phyloP scores from a whole-genome alignment of 2,888 invertebrate species.

The Noctua comes region DNA sequence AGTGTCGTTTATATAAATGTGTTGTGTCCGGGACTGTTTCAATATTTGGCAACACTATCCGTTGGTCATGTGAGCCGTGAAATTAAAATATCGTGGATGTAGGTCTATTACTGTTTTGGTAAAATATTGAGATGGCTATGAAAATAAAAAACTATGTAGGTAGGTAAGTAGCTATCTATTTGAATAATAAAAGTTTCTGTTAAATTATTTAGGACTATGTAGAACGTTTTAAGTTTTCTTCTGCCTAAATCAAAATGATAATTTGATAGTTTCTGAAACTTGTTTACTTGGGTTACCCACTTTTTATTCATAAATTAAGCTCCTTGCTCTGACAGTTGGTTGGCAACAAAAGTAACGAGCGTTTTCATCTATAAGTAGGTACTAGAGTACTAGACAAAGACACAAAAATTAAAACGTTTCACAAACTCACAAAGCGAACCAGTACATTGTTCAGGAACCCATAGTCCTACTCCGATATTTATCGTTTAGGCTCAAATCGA shows the following conservation, averaged over 20 bases:
- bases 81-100: slow-evolving; percentile 26
- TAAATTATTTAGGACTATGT: neutral
- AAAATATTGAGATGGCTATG: neutral
- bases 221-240: neutral
- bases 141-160: neutral
- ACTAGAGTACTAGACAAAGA: neutral
- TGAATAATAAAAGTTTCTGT: neutral
- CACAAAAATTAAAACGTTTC: no score
- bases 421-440: neutral
- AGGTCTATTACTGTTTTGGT: slow-evolving; percentile 6
- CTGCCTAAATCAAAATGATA: neutral
- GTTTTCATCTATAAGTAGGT: neutral
- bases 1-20: slow-evolving; percentile 1
- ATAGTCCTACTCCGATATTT: neutral
- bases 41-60: slow-evolving; percentile 30
- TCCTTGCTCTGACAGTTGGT: neutral
- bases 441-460: slow-evolving; percentile 2
- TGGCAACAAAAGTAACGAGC: neutral
- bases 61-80: slow-evolving; percentile 10
- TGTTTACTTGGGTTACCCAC: no score
- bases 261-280: neutral
- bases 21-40: neutral
- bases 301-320: neutral
- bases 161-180: neutral
- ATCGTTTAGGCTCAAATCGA: neutral